phyloP scores from a whole-genome alignment of 2,888 invertebrate species.

The Pterobdella sp. region DNA sequence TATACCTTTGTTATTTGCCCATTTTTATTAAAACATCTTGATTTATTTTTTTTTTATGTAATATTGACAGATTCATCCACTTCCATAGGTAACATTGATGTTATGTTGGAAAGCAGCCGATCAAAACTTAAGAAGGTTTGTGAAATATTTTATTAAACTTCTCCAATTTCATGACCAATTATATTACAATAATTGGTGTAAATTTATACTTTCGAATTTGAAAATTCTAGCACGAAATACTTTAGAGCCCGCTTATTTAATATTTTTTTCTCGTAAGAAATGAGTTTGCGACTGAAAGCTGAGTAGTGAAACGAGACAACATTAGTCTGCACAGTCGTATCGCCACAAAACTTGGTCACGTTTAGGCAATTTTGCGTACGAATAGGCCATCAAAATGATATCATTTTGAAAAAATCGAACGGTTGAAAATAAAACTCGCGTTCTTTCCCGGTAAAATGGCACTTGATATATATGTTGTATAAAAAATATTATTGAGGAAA shows the following conservation, averaged over 20 bases:
- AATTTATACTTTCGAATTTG: too few relatives aligned
- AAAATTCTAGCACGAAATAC: background rate
- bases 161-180: too few relatives aligned
- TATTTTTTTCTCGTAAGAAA: background rate
- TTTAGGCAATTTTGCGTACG: conserved; percentile 11
- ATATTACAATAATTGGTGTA: too few relatives aligned
- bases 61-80: background rate
- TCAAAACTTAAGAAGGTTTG: conserved; percentile 24
- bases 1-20: background rate
- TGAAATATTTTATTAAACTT: too few relatives aligned
- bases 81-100: background rate
- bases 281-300: background rate
- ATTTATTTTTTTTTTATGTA: background rate
- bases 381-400: conserved; percentile 2
- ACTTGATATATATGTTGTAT: too few relatives aligned
- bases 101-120: conserved; percentile 20
- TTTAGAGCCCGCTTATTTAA: too few relatives aligned
- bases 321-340: background rate
- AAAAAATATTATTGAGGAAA: too few relatives aligned
- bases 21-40: background rate
- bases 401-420: background rate
- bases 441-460: too few relatives aligned
- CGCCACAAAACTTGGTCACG: background rate
- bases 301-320: background rate
- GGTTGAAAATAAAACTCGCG: too few relatives aligned